Conservation (phyloP, 1,140 invertebrate genomes). For the Saccostrea echinata region DNA sequence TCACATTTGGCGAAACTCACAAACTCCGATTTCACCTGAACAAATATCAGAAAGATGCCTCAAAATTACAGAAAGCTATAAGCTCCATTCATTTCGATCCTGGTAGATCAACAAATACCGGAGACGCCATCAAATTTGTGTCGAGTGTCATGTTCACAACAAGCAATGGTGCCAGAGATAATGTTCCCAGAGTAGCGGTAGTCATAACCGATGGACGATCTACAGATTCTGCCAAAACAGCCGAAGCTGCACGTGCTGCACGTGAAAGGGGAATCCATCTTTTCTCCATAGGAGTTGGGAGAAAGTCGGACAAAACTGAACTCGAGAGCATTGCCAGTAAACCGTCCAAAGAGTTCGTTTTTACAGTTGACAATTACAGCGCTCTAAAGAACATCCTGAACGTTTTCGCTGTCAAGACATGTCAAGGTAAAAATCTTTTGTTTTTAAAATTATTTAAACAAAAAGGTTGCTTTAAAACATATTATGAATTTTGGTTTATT, state of each 20-base stretch:
- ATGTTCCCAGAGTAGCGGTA: slow-evolving; percentile 60
- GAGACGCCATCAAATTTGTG: slow-evolving; percentile 57
- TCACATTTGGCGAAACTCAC: slow-evolving; percentile 51
- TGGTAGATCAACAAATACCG: slow-evolving; percentile 63
- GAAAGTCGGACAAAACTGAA: slow-evolving; percentile 59
- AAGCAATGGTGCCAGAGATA: slow-evolving; percentile 57
- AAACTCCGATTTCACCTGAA: slow-evolving; percentile 58
- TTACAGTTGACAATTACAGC: slow-evolving; percentile 65
- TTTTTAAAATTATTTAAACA: background rate
- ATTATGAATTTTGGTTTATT: too few species aligned
- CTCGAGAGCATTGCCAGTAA: slow-evolving; percentile 64
- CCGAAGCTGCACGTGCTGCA: slow-evolving; percentile 29
- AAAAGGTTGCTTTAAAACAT: too few species aligned
- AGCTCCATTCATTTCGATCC: slow-evolving; percentile 52
- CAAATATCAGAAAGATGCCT: slow-evolving; percentile 50
- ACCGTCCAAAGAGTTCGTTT: slow-evolving; percentile 62
- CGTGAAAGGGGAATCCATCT: slow-evolving; percentile 58
- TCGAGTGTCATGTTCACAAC: slow-evolving; percentile 54
- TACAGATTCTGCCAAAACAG: slow-evolving; percentile 36
- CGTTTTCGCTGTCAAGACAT: background rate
- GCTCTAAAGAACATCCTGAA: slow-evolving; percentile 57
- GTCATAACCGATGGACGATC: slow-evolving; percentile 67
- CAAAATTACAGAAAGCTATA: slow-evolving; percentile 35
- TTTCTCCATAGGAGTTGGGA: slow-evolving; percentile 69
- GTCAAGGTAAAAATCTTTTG: background rate